Conservation (phyloP, 2,797 vertebrate species). For the Lepilemur septentrionalis region DNA sequence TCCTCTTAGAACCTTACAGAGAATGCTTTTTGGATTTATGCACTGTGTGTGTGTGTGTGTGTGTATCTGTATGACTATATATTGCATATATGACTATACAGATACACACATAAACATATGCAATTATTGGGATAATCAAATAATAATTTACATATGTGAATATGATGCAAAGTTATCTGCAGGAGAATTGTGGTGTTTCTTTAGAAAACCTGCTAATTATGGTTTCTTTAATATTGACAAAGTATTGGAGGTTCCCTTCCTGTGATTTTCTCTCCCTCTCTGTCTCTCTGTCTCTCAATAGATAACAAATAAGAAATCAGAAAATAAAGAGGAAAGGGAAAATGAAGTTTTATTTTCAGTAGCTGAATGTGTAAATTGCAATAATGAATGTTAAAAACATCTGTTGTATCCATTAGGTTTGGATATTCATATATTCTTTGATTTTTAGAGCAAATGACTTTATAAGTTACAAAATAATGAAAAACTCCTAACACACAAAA, state of each 20-base stretch:
- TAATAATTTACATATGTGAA: neutral
- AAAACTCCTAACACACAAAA: neutral
- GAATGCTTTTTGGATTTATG: neutral
- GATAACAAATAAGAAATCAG: neutral
- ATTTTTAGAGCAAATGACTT: neutral
- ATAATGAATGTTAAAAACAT: slow-evolving; percentile 20
- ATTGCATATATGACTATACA: neutral
- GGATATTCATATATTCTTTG: neutral
- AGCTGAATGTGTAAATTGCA: slow-evolving; percentile 5
- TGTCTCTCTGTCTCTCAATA: neutral
- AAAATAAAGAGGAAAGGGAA: neutral
- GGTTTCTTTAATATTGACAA: neutral
- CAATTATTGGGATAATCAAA: neutral
- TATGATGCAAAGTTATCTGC: neutral
- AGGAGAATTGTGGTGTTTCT: neutral
- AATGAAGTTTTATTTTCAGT: neutral
- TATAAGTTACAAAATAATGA: neutral
- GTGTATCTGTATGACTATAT: no score
- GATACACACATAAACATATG: neutral
- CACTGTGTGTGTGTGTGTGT: neutral
- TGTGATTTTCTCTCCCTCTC: neutral
- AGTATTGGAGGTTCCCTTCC: neutral
- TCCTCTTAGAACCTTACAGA: neutral
- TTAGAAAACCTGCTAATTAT: neutral
- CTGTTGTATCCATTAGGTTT: neutral